Conservation (phyloP, 2,797 vertebrate genomes). For the Acropternis orthonyx region DNA sequence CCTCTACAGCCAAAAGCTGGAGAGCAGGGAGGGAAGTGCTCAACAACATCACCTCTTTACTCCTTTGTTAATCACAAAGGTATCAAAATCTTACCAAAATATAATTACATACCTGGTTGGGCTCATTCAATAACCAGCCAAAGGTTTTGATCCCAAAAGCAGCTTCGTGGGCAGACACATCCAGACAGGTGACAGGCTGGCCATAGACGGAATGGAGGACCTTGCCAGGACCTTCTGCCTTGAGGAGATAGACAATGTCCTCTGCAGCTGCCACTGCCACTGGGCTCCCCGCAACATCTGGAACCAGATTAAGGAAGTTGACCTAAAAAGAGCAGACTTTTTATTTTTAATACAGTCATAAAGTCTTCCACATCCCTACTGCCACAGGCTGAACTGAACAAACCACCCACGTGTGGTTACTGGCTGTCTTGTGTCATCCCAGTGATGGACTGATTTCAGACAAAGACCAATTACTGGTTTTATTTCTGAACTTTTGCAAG, state of each 20-base stretch:
- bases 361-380: not conserved
- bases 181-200: conserved; percentile 90
- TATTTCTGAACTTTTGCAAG: not conserved
- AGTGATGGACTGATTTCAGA: not conserved
- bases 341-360: not conserved
- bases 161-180: conserved; percentile 79
- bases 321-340: conserved; percentile 72
- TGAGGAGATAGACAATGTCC: conserved; percentile 86
- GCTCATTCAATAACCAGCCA: conserved; percentile 89
- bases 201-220: conserved; percentile 88
- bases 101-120: conserved; percentile 86
- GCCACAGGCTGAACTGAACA: not conserved
- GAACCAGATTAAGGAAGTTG: conserved; percentile 80
- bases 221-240: conserved; percentile 75
- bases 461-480: not conserved
- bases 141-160: conserved; percentile 90
- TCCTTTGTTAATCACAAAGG: not conserved
- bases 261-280: conserved; percentile 82
- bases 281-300: conserved; percentile 69
- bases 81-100: not conserved
- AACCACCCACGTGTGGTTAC: not conserved
- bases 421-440: not conserved
- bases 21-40: not conserved
- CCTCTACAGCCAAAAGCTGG: not conserved
- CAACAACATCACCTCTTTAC: not conserved